Evolutionary conservation across 1,140 invertebrate species (phyloP), one percentile per base, ranked within the genome.

Genomic region (Drosophila sechellia): DNA sequence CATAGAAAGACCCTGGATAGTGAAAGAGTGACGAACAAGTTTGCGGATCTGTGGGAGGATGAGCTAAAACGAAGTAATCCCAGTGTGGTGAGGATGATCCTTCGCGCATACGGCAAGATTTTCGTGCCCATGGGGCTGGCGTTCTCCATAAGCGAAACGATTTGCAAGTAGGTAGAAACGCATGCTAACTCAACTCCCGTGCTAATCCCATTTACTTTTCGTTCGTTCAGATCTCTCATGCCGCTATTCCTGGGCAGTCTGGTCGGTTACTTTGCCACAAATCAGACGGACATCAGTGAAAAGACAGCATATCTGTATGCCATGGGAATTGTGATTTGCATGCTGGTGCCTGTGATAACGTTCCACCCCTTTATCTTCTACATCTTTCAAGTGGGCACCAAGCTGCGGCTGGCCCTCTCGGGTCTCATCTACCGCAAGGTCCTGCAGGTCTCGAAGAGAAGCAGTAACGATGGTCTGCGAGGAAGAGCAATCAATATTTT

Each of bases 401-500:
- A 96, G 91, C 93, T 97, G 64, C 93, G 97, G 8, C 93, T 98
- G 1, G 96, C 95, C 0, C 95, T 95, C 68, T 97, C 96, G 55
- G 96, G 96, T 0, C 91, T 98, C 0, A 95, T 98, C 54, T 98
- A 97, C 87, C 95, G 95, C 91, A 97, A 98, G 94, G 95, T 96
- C 92, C 84, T 96, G 42, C 93, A 92, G 74, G 79, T 95, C 0
- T 95, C 94, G 5, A 94, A 93, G 71, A 94, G 93, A n/a, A 95
- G 96, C n/a, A 92, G 97, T 15, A 95, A 95, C 0, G 94, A 96
- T 90, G 97, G 96, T 0, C 95, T 97, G 1, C 93, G 96, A 3
- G 97, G 97, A 0, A 96, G 97, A 90, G 96, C 97, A 54, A 95
- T 98, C 0, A 98, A 98, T 92, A 93, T 98, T 1, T 92, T 98